Evolutionary conservation across 2,888 invertebrate species (phyloP).

Genomic region (Hipparchia sbordonii): DNA sequence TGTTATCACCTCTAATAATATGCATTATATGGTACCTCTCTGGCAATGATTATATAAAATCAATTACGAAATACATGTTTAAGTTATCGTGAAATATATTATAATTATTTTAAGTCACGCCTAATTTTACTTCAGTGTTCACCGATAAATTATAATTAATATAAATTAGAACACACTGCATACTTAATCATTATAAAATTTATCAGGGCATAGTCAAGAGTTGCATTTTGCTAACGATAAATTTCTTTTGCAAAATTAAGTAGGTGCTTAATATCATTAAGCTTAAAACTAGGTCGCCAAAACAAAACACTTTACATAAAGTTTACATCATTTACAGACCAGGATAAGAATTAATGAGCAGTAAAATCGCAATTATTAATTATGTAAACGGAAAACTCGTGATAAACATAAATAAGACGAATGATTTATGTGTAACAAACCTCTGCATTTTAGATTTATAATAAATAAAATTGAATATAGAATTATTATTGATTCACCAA

Average conservation of each 20-base stretch:
- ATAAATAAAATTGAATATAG: background rate
- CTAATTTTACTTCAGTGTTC: background rate
- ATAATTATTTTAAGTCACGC: conserved; percentile 7
- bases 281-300: background rate
- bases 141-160: conserved; percentile 10
- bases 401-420: conserved; percentile 50
- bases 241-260: conserved; percentile 3
- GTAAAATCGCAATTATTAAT: conserved; percentile 53
- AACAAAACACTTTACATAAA: background rate
- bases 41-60: background rate
- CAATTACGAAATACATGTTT: background rate
- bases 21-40: too few relatives aligned
- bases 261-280: background rate
- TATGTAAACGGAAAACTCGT: conserved; percentile 66
- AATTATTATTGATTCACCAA: too few relatives aligned
- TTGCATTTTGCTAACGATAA: conserved; percentile 4
- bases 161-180: background rate
- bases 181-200: conserved; percentile 3
- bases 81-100: background rate
- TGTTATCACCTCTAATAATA: too few relatives aligned
- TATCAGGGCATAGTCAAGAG: conserved; percentile 6
- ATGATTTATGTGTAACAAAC: conserved; percentile 19
- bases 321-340: conserved; percentile 34
- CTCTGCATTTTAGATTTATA: background rate
- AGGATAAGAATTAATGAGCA: conserved; percentile 51